Evolutionary conservation across 2,797 vertebrate species (phyloP), one percentile per base, ranked within the genome.

Genomic region (Kryptolebias ocellatus): DNA sequence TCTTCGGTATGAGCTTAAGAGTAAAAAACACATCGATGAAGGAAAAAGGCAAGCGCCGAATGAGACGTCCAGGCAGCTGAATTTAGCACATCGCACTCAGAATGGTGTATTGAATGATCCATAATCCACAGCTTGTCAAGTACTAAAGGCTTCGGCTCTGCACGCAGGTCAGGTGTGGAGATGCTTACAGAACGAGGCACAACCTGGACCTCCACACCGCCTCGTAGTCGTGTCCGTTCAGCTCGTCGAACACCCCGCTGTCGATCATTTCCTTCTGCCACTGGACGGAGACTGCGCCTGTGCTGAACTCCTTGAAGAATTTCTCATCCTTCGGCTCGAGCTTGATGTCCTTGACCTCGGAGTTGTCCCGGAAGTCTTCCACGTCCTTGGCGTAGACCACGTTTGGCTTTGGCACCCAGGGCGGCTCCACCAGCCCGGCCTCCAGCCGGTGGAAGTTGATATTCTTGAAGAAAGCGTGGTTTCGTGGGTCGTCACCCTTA

Each of bases 201-300:
- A 91, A 92, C 46, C 90, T 95, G 65, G 96, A 95, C 69, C 84
- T 92, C 79, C 87, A 83, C 9, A 82, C 80, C 0, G 24, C 8
- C 12, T 56, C 55, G 5, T 49, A 76, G 56, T 45, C 6, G 5
- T 81, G 61, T 62, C 63, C 83, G 1, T 67, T 70, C 4, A 79
- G 85, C 61, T 88, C 94, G 0, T 95, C 95, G 74, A 95, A 98
- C 39, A 96, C 83, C 64, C 95, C 95, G 0, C 90, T 95, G 76
- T 97, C 94, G 31, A 96, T 94, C 62, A 96, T 95, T 86, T 97
- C 96, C 72, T 94, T 93, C 86, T 96, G 96, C 96, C 96, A 96
- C 3, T 84, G 79, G 56, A 94, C 89, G 17, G 95, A 65, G 39
- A 96, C 91, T 0, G 95, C 95, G 9, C 96, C 95, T 0, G 96